phyloP scores from a whole-genome alignment of 2,888 invertebrate species.

The Diarsia brunnea region DNA sequence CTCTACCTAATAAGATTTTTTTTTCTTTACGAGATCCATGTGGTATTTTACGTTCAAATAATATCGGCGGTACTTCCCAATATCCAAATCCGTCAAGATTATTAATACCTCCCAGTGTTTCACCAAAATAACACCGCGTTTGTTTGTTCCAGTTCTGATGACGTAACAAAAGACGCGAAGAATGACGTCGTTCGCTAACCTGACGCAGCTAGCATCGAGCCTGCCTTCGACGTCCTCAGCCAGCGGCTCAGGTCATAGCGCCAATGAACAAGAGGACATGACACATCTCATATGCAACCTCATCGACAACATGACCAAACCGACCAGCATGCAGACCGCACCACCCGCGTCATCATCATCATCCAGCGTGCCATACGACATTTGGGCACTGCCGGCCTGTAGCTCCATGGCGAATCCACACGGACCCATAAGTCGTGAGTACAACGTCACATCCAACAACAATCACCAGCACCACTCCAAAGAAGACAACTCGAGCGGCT shows the following conservation, averaged over 20 bases:
- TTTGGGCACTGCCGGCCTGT: constrained; percentile 83
- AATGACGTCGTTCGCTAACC: constrained; percentile 87
- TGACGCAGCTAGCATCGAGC: constrained; percentile 83
- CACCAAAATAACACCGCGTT: constrained; percentile 62
- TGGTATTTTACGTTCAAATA: constrained; percentile 33
- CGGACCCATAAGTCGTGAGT: constrained; percentile 82
- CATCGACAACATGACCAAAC: constrained; percentile 89
- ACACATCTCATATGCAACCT: constrained; percentile 89
- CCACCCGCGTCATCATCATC: constrained; percentile 82
- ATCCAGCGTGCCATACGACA: constrained; percentile 85
- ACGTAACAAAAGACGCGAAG: constrained; percentile 75
- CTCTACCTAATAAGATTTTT: background rate
- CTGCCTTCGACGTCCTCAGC: constrained; percentile 81
- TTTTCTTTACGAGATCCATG: background rate
- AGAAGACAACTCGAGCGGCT: constrained; percentile 88
- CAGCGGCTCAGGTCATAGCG: constrained; percentile 74
- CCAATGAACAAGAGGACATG: constrained; percentile 82
- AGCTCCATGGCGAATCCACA: constrained; percentile 80
- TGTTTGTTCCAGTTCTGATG: constrained; percentile 85
- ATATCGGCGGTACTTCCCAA: constrained; percentile 8
- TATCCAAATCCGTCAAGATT: constrained; percentile 29
- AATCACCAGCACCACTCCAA: constrained; percentile 82
- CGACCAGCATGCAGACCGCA: constrained; percentile 77
- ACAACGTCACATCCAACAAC: constrained; percentile 77
- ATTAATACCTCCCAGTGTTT: constrained; percentile 48